Percentiles rank a stretch among this genome's conserved stretches.
Evolutionary conservation across 1,140 invertebrate genomes (phyloP).

Genomic region (Anoplophora glabripennis): DNA sequence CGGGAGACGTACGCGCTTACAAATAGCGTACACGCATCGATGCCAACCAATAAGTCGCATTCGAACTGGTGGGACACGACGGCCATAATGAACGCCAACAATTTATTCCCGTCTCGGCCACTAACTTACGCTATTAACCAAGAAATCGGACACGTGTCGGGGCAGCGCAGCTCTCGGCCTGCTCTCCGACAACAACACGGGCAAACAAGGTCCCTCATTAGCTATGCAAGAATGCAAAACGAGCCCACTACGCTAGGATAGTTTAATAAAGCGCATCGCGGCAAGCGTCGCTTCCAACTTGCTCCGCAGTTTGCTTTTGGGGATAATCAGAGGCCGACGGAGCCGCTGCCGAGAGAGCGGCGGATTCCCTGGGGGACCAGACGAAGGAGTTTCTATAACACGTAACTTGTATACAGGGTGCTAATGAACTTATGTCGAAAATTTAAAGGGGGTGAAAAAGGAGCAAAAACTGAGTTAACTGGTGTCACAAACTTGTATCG

Average conservation of each 20-base stretch:
- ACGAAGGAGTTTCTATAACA: no score
- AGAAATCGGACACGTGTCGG: constrained; percentile 27
- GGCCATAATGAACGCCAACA: constrained; percentile 35
- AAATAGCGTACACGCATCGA: no score
- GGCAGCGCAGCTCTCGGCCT: constrained; percentile 12
- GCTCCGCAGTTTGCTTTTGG: no score
- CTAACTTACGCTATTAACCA: constrained; percentile 31
- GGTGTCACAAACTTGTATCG: no score
- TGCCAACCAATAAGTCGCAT: constrained; percentile 28
- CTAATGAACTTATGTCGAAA: no score
- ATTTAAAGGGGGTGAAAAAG: no score
- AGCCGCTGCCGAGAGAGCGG: no score
- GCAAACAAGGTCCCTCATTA: constrained; percentile 33
- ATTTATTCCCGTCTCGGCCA: constrained; percentile 24
- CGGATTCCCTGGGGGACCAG: no score
- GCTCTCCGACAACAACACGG: constrained; percentile 21
- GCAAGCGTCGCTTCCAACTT: constrained; percentile 7
- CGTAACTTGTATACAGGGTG: no score
- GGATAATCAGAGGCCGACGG: no score
- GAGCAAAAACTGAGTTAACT: no score
- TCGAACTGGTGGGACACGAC: constrained; percentile 27
- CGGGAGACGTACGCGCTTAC: no score
- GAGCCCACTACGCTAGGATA: constrained; percentile 28
- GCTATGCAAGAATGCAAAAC: constrained; percentile 37
- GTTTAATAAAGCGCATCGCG: constrained; percentile 8